Evolutionary conservation across 2,888 invertebrate genomes (phyloP).

Genomic region (Tinea semifulvella): DNA sequence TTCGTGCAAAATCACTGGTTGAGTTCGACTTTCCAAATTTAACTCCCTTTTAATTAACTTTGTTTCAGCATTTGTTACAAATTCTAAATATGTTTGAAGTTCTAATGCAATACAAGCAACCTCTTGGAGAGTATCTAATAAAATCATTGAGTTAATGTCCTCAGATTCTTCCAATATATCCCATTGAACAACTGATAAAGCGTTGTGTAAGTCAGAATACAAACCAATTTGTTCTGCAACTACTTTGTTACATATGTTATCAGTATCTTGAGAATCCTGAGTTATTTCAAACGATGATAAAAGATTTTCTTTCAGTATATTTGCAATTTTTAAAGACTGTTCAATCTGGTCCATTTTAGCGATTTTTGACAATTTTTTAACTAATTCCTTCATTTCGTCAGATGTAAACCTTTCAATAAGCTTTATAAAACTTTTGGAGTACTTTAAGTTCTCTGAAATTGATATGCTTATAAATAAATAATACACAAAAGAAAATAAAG

Average conservation of each 20-base stretch:
- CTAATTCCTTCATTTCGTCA: slow-evolving; percentile 23
- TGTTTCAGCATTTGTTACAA: no score
- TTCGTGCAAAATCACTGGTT: no score
- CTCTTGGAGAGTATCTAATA: not conserved
- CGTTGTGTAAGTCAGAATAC: not conserved
- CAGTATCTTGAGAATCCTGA: not conserved
- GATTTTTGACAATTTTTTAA: slow-evolving; percentile 22
- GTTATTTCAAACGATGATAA: not conserved
- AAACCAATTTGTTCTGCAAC: not conserved
- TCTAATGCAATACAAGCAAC: not conserved
- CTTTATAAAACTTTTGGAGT: slow-evolving; percentile 23
- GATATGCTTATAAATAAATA: not conserved
- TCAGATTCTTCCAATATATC: not conserved
- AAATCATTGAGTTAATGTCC: not conserved
- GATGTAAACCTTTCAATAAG: slow-evolving; percentile 29
- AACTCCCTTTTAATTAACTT: no score
- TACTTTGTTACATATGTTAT: not conserved
- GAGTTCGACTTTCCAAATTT: no score
- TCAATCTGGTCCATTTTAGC: slow-evolving; percentile 20
- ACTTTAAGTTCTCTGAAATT: slow-evolving; percentile 12
- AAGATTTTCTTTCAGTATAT: not conserved
- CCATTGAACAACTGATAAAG: slow-evolving; percentile 3
- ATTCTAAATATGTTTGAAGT: not conserved
- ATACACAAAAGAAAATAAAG: no score
- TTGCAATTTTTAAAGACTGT: not conserved